A percentile compares a stretch with the other conserved stretches of the same genome.
Evolutionary conservation across 2,888 invertebrate genomes (phyloP).

Genomic region (Drosophila recens): DNA sequence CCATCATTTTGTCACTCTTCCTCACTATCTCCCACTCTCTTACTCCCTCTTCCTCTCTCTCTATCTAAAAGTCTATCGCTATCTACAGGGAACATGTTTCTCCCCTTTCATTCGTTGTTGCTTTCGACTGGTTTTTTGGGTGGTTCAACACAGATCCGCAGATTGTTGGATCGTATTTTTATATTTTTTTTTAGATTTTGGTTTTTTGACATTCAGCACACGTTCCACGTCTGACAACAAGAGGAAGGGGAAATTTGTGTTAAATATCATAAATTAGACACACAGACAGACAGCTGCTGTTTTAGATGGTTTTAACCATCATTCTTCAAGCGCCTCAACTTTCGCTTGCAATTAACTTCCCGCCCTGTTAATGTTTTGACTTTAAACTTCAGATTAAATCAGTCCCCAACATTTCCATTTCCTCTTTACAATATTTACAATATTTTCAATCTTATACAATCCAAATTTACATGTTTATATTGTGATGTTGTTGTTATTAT

Average conservation of each 20-base stretch:
- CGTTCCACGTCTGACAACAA: conserved; percentile 19
- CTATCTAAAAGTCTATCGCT: conserved; percentile 17
- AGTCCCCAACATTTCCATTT: neutral
- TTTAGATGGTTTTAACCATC: conserved; percentile 5
- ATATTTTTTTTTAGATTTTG: conserved; percentile 2
- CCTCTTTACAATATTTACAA: conserved; percentile 29
- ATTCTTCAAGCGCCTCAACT: conserved; percentile 28
- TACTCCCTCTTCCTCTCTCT: neutral
- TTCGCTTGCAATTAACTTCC: conserved; percentile 43
- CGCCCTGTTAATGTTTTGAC: conserved; percentile 2
- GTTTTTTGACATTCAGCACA: conserved; percentile 36
- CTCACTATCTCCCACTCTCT: conserved; percentile 4
- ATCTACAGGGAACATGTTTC: conserved; percentile 17
- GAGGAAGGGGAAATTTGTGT: conserved; percentile 9
- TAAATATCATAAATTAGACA: conserved; percentile 30
- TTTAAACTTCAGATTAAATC: conserved; percentile 11
- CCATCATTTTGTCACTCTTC: conserved; percentile 51
- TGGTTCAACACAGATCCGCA: conserved; percentile 26
- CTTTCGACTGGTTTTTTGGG: conserved; percentile 47
- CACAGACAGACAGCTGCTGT: neutral
- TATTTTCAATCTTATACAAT: conserved; percentile 41
- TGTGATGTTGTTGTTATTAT: conserved; percentile 33
- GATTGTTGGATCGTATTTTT: conserved; percentile 8
- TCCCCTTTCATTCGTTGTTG: conserved; percentile 18
- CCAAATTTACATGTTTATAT: conserved; percentile 52